A percentile compares a stretch with the other conserved stretches of the same genome.
These are phyloP conservation scores for Brachyrhaphis roseni DNA, from an alignment of 2,797 vertebrate species.

Conservation along the genomic window DNA sequence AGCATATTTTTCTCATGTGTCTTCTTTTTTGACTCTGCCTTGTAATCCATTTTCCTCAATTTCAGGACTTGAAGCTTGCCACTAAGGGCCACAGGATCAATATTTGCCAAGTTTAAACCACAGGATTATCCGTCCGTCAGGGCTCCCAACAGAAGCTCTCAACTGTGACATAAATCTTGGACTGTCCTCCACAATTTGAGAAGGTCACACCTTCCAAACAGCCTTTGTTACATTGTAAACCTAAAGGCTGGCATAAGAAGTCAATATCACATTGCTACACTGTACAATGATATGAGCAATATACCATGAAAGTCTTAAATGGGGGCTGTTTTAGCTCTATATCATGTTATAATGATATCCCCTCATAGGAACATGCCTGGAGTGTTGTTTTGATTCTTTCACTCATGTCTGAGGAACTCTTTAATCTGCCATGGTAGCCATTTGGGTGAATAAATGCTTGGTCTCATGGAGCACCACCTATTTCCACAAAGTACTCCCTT, in stretches of 20 bases:
- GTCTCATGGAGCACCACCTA: too few relatives aligned
- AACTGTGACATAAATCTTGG: conserved; percentile 82
- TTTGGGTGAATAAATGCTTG: too few relatives aligned
- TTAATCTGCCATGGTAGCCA: too few relatives aligned
- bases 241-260: conserved; percentile 68
- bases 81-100: conserved; percentile 80
- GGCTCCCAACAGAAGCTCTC: conserved; percentile 81
- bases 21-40: conserved; percentile 61
- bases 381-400: too few relatives aligned
- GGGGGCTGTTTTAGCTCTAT: too few relatives aligned
- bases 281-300: conserved; percentile 37
- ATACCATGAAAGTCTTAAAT: neutral
- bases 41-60: conserved; percentile 84
- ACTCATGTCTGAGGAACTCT: too few relatives aligned
- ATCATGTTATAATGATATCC: too few relatives aligned
- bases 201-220: conserved; percentile 76
- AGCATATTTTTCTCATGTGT: conserved; percentile 69
- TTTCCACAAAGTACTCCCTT: too few relatives aligned
- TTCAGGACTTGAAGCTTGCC: conserved; percentile 77
- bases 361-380: too few relatives aligned
- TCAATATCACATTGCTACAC: conserved; percentile 59
- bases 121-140: conserved; percentile 85
- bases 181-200: conserved; percentile 78
- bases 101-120: conserved; percentile 87
- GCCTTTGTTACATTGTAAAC: conserved; percentile 70